phyloP scores from a whole-genome alignment of 2,113 vertebrate species.

The Ranitomeya imitator region DNA sequence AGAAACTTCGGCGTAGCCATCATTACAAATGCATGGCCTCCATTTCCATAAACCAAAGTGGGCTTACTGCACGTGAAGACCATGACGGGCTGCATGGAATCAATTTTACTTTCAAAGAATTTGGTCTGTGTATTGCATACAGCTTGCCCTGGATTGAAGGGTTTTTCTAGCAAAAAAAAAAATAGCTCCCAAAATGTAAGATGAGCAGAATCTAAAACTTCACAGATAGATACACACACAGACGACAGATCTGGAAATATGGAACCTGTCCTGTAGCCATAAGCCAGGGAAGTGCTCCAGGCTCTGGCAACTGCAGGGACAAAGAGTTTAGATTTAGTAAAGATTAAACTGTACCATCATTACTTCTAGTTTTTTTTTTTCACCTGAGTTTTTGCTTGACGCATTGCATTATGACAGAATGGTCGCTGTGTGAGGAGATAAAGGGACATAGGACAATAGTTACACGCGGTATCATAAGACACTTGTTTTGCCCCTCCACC shows the following conservation, averaged over 20 bases:
- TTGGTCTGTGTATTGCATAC: constrained; percentile 22
- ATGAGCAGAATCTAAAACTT: constrained; percentile 68
- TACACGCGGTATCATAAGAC: constrained; percentile 25
- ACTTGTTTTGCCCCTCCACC: constrained; percentile 61
- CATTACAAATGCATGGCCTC: neutral
- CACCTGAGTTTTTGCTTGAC: constrained; percentile 87
- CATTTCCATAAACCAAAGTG: neutral
- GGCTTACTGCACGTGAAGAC: constrained; percentile 1
- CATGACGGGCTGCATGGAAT: neutral
- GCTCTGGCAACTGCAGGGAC: constrained; percentile 64
- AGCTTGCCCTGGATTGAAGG: constrained; percentile 62
- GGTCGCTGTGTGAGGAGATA: constrained; percentile 58
- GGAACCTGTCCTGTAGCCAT: constrained; percentile 64
- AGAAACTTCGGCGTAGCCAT: neutral
- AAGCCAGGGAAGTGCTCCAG: constrained; percentile 58
- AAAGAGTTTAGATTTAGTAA: constrained; percentile 69
- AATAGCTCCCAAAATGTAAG: constrained; percentile 63
- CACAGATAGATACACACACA: constrained; percentile 28
- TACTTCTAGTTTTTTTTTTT: constrained; percentile 74
- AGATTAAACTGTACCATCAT: constrained; percentile 71
- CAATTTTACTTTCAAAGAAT: constrained; percentile 3
- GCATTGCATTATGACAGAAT: constrained; percentile 72
- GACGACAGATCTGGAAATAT: constrained; percentile 32
- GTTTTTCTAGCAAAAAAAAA: constrained; percentile 59
- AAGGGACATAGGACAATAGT: constrained; percentile 25